These are phyloP conservation scores for Glaucomys volans DNA, from an alignment of 2,113 vertebrate genomes.

Conservation along the genomic window DNA sequence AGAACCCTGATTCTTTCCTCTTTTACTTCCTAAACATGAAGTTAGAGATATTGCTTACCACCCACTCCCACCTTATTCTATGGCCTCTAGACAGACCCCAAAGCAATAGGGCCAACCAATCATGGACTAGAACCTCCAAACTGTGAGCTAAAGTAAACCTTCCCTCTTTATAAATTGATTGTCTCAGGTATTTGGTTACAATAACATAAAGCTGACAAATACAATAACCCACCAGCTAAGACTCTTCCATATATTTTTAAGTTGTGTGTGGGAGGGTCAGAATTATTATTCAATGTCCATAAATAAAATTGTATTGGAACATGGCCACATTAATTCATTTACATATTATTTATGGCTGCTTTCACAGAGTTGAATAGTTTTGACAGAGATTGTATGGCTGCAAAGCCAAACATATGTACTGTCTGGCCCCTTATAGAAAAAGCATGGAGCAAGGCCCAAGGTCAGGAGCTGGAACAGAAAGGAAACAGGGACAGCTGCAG, in stretches of 20 bases:
- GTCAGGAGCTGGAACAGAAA: background rate
- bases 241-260: background rate
- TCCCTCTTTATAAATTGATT: background rate
- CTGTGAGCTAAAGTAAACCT: background rate
- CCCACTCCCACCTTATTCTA: too few relatives aligned
- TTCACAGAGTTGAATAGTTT: background rate
- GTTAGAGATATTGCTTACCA: background rate
- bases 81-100: too few relatives aligned
- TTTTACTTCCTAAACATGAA: background rate
- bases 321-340: background rate
- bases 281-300: background rate
- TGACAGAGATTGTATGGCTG: background rate
- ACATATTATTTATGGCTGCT: background rate
- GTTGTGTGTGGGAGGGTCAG: too few relatives aligned
- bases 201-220: background rate
- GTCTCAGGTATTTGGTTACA: background rate
- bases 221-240: background rate
- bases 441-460: background rate
- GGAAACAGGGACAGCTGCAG: background rate
- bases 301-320: background rate
- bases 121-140: background rate
- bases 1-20: background rate
- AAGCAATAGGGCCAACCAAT: background rate
- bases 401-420: background rate
- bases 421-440: background rate